A percentile compares a stretch with the other conserved stretches of the same genome.
phyloP scores from a whole-genome alignment of 2,888 invertebrate genomes.

The Drosophila paramelanica region DNA sequence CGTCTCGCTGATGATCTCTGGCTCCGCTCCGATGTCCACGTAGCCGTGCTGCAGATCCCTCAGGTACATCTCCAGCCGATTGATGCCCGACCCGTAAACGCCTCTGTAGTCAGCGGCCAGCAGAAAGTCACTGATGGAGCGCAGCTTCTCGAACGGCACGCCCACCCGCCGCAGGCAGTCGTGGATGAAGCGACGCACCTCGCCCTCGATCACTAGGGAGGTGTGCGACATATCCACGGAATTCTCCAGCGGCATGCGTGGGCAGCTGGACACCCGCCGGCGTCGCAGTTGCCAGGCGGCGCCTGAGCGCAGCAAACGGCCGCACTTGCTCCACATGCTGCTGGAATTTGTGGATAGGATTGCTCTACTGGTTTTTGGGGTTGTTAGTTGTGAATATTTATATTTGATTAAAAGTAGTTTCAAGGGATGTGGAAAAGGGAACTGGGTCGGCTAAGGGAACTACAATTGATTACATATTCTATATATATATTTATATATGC shows the following conservation, averaged over 20 bases:
- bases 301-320: neutral
- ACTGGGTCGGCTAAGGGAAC: neutral
- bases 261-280: neutral
- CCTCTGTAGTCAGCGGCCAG: constrained; percentile 62
- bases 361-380: constrained; percentile 22
- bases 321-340: constrained; percentile 18
- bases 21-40: constrained; percentile 47
- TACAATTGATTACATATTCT: constrained; percentile 9
- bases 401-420: constrained; percentile 5
- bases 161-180: constrained; percentile 54
- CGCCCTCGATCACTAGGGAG: constrained; percentile 52
- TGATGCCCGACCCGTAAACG: constrained; percentile 49
- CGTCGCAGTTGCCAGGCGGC: neutral
- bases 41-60: constrained; percentile 40
- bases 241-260: constrained; percentile 10
- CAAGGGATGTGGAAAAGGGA: neutral
- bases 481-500: neutral
- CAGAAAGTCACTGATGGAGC: constrained; percentile 48
- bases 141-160: constrained; percentile 44
- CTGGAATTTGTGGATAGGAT: constrained; percentile 6
- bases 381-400: constrained; percentile 36
- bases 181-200: constrained; percentile 60
- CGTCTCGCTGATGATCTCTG: constrained; percentile 45
- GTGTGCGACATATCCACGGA: constrained; percentile 15
- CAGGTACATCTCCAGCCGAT: constrained; percentile 51